Evolutionary conservation across 1,140 invertebrate genomes (phyloP).

Genomic region (Drosophila kurseongensis): DNA sequence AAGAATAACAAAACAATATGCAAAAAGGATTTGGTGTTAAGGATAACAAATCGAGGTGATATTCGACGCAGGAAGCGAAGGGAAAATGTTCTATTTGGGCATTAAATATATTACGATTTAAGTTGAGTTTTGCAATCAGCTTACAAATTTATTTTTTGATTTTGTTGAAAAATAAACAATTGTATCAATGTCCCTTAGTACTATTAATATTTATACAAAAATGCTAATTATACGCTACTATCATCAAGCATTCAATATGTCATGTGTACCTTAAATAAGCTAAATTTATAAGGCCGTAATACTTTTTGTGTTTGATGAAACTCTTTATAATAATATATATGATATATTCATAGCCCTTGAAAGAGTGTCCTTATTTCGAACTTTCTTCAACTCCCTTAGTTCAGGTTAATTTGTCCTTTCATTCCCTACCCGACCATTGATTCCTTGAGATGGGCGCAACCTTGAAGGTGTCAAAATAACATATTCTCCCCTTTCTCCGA

Average conservation of each 20-base stretch:
- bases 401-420: slow-evolving; percentile 9
- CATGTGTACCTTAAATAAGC: too few species aligned
- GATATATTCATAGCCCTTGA: background rate
- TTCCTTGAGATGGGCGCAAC: slow-evolving; percentile 56
- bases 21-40: slow-evolving; percentile 70
- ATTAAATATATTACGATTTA: too few species aligned
- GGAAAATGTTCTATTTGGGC: slow-evolving; percentile 9
- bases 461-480: slow-evolving; percentile 82
- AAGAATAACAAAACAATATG: slow-evolving; percentile 58
- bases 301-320: too few species aligned
- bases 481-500: slow-evolving; percentile 39
- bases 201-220: too few species aligned
- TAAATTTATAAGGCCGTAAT: too few species aligned
- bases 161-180: too few species aligned
- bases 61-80: slow-evolving; percentile 7
- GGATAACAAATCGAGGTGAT: slow-evolving; percentile 56
- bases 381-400: background rate
- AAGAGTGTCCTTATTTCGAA: background rate
- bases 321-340: too few species aligned
- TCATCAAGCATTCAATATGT: too few species aligned
- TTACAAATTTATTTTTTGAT: too few species aligned
- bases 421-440: background rate
- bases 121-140: too few species aligned
- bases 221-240: too few species aligned
- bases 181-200: too few species aligned